Evolutionary conservation across 2,888 invertebrate species (phyloP).

Genomic region (Drosophila stalkeri): DNA sequence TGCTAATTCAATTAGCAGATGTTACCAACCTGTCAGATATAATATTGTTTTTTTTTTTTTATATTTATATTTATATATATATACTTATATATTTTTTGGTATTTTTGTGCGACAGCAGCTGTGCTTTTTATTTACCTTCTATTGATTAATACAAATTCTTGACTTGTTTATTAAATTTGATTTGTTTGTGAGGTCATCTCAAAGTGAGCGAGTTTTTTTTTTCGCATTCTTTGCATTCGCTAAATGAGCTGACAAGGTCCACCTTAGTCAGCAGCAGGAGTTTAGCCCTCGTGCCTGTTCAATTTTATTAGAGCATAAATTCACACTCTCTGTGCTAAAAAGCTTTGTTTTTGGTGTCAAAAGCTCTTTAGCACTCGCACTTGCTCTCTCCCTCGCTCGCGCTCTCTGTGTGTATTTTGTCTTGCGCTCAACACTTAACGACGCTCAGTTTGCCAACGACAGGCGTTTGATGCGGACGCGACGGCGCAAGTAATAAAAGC

Average conservation of each 20-base stretch:
- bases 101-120: not conserved
- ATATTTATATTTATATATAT: not conserved
- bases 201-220: conserved; percentile 71
- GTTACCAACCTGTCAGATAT: conserved; percentile 32
- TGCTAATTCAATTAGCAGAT: conserved; percentile 72
- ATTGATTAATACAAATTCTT: conserved; percentile 30
- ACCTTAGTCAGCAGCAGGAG: conserved; percentile 29
- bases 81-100: not conserved
- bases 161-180: conserved; percentile 51
- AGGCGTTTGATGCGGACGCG: conserved; percentile 77
- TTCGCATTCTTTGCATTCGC: not conserved
- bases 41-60: conserved; percentile 4
- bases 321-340: conserved; percentile 64
- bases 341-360: conserved; percentile 45
- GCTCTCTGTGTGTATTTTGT: conserved; percentile 55
- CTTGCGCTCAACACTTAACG: conserved; percentile 41
- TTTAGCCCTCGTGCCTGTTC: conserved; percentile 54
- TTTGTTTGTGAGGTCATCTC: conserved; percentile 64
- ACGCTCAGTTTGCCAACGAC: conserved; percentile 73
- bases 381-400: not conserved
- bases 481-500: conserved; percentile 36
- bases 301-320: conserved; percentile 53
- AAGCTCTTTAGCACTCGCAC: conserved; percentile 55
- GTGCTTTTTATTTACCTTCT: conserved; percentile 1
- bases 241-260: conserved; percentile 58